Percentiles rank a stretch among this genome's conserved stretches.
These are phyloP conservation scores for Neogobius melanostomus DNA, from an alignment of 2,113 vertebrate species.

Conservation along the genomic window DNA sequence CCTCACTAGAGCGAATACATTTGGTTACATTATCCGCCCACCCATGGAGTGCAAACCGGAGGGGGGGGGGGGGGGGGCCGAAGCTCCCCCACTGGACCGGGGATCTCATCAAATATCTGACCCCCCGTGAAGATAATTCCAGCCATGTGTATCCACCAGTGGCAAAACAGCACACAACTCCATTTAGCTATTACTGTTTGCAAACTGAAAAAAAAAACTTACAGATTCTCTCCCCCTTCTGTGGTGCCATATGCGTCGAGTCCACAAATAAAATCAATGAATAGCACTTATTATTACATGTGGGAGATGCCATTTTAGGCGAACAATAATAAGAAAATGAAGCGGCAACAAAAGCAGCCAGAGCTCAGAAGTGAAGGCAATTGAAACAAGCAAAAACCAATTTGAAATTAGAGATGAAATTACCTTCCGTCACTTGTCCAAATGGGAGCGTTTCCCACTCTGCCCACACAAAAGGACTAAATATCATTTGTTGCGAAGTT, in stretches of 20 bases:
- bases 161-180: conserved; percentile 33
- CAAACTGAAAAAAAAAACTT: conserved; percentile 20
- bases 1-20: conserved; percentile 68
- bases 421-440: conserved; percentile 40
- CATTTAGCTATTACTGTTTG: conserved; percentile 27
- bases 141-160: conserved; percentile 39
- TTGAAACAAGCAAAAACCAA: conserved; percentile 52
- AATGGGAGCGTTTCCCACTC: conserved; percentile 35
- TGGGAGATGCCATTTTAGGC: conserved; percentile 39
- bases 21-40: conserved; percentile 65
- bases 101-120: conserved; percentile 35
- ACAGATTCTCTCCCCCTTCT: conserved; percentile 34
- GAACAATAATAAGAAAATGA: conserved; percentile 51
- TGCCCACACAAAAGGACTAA: conserved; percentile 38
- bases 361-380: conserved; percentile 22
- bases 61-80: conserved; percentile 10
- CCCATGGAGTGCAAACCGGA: conserved; percentile 29
- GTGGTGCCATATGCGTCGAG: conserved; percentile 28
- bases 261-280: conserved; percentile 26
- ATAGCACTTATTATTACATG: conserved; percentile 11
- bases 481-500: conserved; percentile 28
- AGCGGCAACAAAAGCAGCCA: conserved; percentile 29
- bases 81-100: conserved; percentile 30
- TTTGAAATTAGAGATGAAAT: conserved; percentile 54
- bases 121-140: conserved; percentile 15